These are phyloP conservation scores for Eupithecia subumbrata DNA, from an alignment of 2,888 invertebrate genomes.

Conservation along the genomic window DNA sequence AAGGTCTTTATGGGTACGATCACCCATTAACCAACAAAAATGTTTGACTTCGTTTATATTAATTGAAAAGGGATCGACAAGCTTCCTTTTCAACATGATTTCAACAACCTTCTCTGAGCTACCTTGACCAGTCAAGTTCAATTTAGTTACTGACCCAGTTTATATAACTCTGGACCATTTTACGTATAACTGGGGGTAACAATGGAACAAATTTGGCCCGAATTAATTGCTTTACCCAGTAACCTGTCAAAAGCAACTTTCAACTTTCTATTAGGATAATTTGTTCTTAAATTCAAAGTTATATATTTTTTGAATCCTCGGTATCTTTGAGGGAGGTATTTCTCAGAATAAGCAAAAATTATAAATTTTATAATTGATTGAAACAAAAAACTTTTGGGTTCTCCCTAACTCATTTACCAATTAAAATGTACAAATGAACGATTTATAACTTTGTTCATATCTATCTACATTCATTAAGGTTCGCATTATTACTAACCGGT, in stretches of 20 bases:
- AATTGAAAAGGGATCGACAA: not conserved
- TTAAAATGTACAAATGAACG: not conserved
- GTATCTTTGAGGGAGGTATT: not conserved
- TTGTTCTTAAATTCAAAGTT: not conserved
- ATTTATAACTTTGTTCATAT: not conserved
- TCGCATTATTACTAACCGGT: not conserved
- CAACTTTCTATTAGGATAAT: not conserved
- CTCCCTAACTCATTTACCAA: not conserved
- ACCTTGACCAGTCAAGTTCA: constrained; percentile 25
- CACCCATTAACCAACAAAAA: not conserved
- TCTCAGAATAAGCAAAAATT: not conserved
- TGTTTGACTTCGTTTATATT: not conserved
- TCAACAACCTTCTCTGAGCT: not conserved
- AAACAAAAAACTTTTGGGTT: not conserved
- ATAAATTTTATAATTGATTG: not conserved
- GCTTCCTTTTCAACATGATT: constrained; percentile 10
- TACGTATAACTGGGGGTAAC: constrained; percentile 18
- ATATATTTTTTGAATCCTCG: not conserved
- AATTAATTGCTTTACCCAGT: constrained; percentile 20
- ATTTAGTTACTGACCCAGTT: constrained; percentile 31
- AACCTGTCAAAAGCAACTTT: constrained; percentile 19
- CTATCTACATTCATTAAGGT: not conserved
- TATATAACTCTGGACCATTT: constrained; percentile 25
- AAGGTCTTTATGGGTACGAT: not conserved
- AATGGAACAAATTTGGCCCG: constrained; percentile 19